Evolutionary conservation across 2,888 invertebrate species (phyloP).

Genomic region (Pegoplata infirma): DNA sequence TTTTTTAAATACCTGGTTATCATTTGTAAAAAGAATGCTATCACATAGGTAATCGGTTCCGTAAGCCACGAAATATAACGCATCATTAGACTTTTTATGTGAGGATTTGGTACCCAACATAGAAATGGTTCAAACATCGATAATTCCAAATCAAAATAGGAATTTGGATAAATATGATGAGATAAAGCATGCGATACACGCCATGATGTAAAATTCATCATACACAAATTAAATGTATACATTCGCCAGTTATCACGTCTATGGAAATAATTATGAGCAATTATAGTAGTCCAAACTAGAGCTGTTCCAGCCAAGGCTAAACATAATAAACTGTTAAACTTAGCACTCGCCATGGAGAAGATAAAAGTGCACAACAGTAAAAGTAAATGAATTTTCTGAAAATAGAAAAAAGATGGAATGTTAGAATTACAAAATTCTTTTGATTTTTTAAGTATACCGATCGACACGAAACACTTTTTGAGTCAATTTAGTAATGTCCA

Average conservation of each 20-base stretch:
- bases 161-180: slow-evolving; percentile 89
- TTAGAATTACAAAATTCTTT: no score
- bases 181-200: slow-evolving; percentile 87
- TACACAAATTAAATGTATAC: slow-evolving; percentile 85
- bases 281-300: slow-evolving; percentile 81
- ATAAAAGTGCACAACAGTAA: slow-evolving; percentile 75
- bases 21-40: slow-evolving; percentile 71
- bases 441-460: no score
- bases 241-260: slow-evolving; percentile 87
- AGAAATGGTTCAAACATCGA: slow-evolving; percentile 84
- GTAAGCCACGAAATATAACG: slow-evolving; percentile 80
- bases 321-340: slow-evolving; percentile 71
- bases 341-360: slow-evolving; percentile 75
- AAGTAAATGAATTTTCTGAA: slow-evolving; percentile 76
- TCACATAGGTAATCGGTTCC: slow-evolving; percentile 76
- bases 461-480: no score
- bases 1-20: slow-evolving; percentile 69
- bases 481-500: no score
- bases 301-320: slow-evolving; percentile 79
- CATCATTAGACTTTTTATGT: slow-evolving; percentile 79
- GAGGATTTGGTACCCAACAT: slow-evolving; percentile 81
- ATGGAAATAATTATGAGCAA: slow-evolving; percentile 89
- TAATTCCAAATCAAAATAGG: slow-evolving; percentile 86
- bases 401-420: not conserved
- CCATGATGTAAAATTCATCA: slow-evolving; percentile 83